Conservation (phyloP, 1,140 invertebrate genomes). For the Bradysia coprophila region DNA sequence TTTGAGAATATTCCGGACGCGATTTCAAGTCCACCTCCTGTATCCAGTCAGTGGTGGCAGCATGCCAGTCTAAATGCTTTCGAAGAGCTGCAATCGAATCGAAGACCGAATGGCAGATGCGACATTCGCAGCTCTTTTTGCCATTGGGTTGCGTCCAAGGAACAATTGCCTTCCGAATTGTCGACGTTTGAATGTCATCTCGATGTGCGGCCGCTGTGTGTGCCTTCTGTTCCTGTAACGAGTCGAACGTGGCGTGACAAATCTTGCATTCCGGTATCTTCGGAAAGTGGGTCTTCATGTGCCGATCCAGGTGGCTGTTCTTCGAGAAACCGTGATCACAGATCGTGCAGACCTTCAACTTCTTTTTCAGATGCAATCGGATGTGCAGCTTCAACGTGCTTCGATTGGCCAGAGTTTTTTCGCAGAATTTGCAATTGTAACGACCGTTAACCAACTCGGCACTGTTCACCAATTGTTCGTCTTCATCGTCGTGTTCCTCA, state of each 20-base stretch:
- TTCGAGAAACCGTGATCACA: conserved; percentile 1
- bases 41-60: conserved; percentile 4
- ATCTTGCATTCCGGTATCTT: background rate
- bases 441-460: background rate
- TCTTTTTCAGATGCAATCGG: background rate
- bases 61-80: conserved; percentile 8
- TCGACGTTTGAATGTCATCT: too few species aligned
- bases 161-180: too few species aligned
- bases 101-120: too few species aligned
- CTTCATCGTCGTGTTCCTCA: background rate
- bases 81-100: too few species aligned
- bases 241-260: conserved; percentile 1
- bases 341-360: background rate
- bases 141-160: too few species aligned
- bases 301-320: background rate
- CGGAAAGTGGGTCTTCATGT: background rate
- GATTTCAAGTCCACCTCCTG: conserved; percentile 3
- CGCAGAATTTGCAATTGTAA: conserved; percentile 1
- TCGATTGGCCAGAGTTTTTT: conserved; percentile 1
- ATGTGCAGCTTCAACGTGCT: background rate
- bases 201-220: too few species aligned
- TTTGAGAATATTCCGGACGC: conserved; percentile 5
- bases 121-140: too few species aligned
- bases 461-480: background rate
- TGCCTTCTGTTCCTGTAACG: background rate